These are phyloP conservation scores for Craterocephalus amniculus DNA, from an alignment of 2,797 vertebrate genomes.

Conservation along the genomic window DNA sequence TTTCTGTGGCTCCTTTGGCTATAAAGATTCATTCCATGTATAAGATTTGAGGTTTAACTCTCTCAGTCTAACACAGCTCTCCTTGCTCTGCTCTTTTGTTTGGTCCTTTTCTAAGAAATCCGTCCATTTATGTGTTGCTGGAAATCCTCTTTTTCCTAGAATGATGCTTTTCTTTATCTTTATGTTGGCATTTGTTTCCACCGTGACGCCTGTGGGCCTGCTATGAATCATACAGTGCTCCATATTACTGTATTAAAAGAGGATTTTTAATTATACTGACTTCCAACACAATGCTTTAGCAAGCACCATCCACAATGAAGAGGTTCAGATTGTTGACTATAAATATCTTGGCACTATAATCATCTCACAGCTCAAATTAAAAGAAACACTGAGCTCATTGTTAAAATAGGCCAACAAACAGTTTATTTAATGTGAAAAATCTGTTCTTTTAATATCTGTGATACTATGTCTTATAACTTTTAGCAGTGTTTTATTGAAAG, in stretches of 20 bases:
- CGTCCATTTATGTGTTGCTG: not conserved
- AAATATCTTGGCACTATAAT: no score
- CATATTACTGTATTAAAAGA: not conserved
- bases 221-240: not conserved
- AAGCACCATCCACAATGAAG: no score
- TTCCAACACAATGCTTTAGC: no score
- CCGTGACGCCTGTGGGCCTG: not conserved
- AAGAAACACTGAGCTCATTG: no score
- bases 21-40: constrained; percentile 10
- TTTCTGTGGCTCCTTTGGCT: not conserved
- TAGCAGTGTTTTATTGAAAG: no score
- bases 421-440: no score
- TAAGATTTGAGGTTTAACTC: constrained; percentile 8
- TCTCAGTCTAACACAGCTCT: not conserved
- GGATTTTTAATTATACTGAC: no score
- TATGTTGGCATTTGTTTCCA: not conserved
- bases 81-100: not conserved
- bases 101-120: not conserved
- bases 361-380: no score
- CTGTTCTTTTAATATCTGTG: no score
- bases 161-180: constrained; percentile 15
- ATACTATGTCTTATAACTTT: no score
- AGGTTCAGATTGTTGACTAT: no score
- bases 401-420: no score
- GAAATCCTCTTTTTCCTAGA: not conserved